phyloP scores from a whole-genome alignment of 2,797 vertebrate genomes.

The Heteromormyrus szaboi region DNA sequence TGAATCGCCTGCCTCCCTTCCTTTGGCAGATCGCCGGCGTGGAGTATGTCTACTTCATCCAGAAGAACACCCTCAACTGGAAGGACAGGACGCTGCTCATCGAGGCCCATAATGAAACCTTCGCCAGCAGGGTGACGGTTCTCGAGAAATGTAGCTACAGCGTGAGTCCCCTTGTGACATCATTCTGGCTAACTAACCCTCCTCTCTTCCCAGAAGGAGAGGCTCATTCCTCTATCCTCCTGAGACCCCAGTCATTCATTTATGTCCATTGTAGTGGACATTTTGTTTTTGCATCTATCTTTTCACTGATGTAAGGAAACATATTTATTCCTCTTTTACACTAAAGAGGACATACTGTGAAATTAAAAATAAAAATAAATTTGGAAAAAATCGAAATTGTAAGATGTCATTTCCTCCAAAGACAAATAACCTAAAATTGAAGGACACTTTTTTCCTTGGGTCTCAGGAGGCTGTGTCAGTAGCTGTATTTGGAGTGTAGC shows the following conservation, averaged over 20 bases:
- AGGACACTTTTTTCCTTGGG: too few species aligned
- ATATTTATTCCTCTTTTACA: too few species aligned
- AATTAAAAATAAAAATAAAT: too few species aligned
- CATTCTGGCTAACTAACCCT: too few species aligned
- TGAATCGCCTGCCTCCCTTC: neutral
- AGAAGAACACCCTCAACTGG: slow-evolving; percentile 69
- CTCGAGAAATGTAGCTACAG: slow-evolving; percentile 67
- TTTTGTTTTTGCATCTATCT: too few species aligned
- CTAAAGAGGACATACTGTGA: too few species aligned
- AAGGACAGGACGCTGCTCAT: slow-evolving; percentile 66
- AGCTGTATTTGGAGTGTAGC: neutral
- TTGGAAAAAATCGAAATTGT: too few species aligned
- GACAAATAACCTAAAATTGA: too few species aligned
- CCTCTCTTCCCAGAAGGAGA: neutral
- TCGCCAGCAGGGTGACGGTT: slow-evolving; percentile 64
- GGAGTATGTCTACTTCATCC: slow-evolving; percentile 68
- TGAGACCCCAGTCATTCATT: too few species aligned
- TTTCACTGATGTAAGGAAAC: too few species aligned
- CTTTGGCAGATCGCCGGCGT: slow-evolving; percentile 64
- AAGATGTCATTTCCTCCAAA: too few species aligned
- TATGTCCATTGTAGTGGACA: too few species aligned
- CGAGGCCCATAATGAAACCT: slow-evolving; percentile 70
- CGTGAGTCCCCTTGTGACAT: slow-evolving; percentile 44
- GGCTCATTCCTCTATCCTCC: neutral
- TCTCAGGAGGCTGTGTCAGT: neutral